phyloP scores from a whole-genome alignment of 2,797 vertebrate species.

The Leptatherina wallacei region DNA sequence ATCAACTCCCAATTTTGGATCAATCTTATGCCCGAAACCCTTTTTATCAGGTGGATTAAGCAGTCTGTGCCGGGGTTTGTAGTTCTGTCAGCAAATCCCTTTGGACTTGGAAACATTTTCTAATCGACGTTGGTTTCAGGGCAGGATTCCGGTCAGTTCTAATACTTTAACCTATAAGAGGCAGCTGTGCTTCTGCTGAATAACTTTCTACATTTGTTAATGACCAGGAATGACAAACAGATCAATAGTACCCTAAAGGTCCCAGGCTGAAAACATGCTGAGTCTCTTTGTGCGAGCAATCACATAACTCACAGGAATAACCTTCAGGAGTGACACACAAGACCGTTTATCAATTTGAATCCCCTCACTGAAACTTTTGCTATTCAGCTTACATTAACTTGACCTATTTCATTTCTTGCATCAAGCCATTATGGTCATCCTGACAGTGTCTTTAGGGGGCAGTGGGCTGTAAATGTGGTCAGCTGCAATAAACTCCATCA shows the following conservation, averaged over 20 bases:
- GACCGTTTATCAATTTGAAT: slow-evolving; percentile 14
- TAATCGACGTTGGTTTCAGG: slow-evolving; percentile 39
- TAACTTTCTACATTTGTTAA: slow-evolving; percentile 57
- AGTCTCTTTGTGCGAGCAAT: slow-evolving; percentile 8
- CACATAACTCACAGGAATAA: slow-evolving; percentile 31
- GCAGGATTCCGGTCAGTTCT: not conserved
- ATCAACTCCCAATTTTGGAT: slow-evolving; percentile 47
- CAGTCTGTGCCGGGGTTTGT: slow-evolving; percentile 23
- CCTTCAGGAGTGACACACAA: slow-evolving; percentile 57
- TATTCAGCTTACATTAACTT: slow-evolving; percentile 51
- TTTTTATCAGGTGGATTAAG: slow-evolving; percentile 46
- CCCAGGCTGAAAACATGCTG: slow-evolving; percentile 27
- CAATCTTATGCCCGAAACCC: slow-evolving; percentile 30
- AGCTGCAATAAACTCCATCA: slow-evolving; percentile 61
- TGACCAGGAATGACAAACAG: slow-evolving; percentile 45
- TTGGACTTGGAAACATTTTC: slow-evolving; percentile 33
- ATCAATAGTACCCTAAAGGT: slow-evolving; percentile 63
- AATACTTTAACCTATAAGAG: slow-evolving; percentile 46
- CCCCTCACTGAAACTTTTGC: slow-evolving; percentile 19
- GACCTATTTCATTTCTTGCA: slow-evolving; percentile 50
- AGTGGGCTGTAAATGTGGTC: slow-evolving; percentile 48
- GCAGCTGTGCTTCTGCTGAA: slow-evolving; percentile 13
- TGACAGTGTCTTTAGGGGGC: slow-evolving; percentile 44
- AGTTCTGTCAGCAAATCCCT: slow-evolving; percentile 53
- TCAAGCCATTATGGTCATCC: slow-evolving; percentile 46